Evolutionary conservation across 2,888 invertebrate species (phyloP).

Genomic region (Perizoma flavofasciatum): DNA sequence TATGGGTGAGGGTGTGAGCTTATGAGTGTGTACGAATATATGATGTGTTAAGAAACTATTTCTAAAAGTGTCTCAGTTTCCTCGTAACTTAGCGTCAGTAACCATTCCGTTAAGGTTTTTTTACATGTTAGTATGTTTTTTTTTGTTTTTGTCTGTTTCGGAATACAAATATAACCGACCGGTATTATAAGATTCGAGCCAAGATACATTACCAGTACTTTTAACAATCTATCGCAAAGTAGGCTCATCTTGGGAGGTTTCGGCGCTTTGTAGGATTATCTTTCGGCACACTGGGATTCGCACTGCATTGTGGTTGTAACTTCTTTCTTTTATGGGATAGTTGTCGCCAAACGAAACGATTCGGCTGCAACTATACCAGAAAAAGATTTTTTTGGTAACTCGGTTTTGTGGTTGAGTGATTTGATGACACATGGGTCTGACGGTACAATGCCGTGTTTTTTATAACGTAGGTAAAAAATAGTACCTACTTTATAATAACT

Average conservation of each 20-base stretch:
- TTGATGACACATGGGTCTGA: slow-evolving; percentile 2
- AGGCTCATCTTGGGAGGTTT: slow-evolving; percentile 62
- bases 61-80: too few species aligned
- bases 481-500: too few species aligned
- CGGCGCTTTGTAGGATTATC: slow-evolving; percentile 69
- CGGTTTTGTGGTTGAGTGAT: slow-evolving; percentile 1
- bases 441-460: background rate
- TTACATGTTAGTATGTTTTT: too few species aligned
- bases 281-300: slow-evolving; percentile 19
- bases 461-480: background rate
- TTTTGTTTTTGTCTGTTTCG: too few species aligned
- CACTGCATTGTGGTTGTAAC: slow-evolving; percentile 8
- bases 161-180: too few species aligned
- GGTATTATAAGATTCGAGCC: too few species aligned
- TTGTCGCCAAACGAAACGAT: slow-evolving; percentile 8
- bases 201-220: background rate
- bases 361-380: background rate
- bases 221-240: slow-evolving; percentile 8
- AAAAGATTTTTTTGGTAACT: background rate
- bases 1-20: too few species aligned
- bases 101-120: too few species aligned
- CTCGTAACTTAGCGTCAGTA: too few species aligned
- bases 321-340: background rate
- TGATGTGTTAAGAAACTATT: too few species aligned
- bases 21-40: too few species aligned